These are phyloP conservation scores for Alexandromys oeconomus DNA, from an alignment of 2,797 vertebrate species.

Conservation along the genomic window DNA sequence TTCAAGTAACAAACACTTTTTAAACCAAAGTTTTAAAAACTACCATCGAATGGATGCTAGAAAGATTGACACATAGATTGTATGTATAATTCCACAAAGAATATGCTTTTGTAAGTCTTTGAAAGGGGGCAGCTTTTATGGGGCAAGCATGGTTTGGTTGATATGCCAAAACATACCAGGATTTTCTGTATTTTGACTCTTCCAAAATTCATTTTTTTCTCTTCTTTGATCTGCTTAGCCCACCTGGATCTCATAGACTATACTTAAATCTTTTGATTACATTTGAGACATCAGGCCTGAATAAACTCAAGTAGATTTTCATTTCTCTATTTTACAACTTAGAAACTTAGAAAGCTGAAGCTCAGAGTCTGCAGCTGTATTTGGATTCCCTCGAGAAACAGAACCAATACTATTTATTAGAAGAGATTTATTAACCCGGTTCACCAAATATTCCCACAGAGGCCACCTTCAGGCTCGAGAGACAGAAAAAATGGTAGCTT, in stretches of 20 bases:
- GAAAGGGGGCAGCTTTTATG: neutral
- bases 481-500: neutral
- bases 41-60: neutral
- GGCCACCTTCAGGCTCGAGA: neutral
- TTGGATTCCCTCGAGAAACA: neutral
- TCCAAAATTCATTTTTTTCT: neutral
- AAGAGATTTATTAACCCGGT: neutral
- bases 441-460: no score
- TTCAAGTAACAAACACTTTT: neutral
- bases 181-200: neutral
- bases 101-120: neutral
- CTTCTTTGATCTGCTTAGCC: neutral
- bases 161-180: neutral
- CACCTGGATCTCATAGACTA: neutral
- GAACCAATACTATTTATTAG: neutral
- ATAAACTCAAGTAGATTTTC: neutral
- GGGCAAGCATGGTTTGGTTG: neutral
- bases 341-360: neutral
- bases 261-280: neutral
- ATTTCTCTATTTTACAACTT: neutral
- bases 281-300: neutral
- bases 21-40: neutral
- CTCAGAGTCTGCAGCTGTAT: neutral
- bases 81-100: neutral
- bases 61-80: neutral